Conservation (phyloP, 1,140 invertebrate genomes). For the Goniozus legneri region DNA sequence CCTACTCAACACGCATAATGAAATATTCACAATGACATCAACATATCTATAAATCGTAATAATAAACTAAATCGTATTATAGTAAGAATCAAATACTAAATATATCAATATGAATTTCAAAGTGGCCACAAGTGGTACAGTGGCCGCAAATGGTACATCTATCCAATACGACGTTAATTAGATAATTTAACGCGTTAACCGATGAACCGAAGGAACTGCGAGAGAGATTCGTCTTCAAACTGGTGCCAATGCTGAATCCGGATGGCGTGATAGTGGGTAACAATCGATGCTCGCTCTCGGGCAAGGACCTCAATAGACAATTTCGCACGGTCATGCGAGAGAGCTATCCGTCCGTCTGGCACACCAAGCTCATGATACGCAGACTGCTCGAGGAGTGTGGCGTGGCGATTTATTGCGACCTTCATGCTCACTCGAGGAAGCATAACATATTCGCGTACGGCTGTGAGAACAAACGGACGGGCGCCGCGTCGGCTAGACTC, state of each 20-base stretch:
- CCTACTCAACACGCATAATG: too few relatives aligned
- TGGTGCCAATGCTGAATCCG: conserved; percentile 94
- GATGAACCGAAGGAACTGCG: conserved; percentile 64
- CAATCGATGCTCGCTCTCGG: conserved; percentile 83
- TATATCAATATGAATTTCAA: too few relatives aligned
- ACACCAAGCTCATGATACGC: conserved; percentile 84
- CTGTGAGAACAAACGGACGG: conserved; percentile 78
- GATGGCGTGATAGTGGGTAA: conserved; percentile 95
- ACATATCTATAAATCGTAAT: too few relatives aligned
- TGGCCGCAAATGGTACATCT: too few relatives aligned
- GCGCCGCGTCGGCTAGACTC: conserved; percentile 68
- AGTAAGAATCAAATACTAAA: too few relatives aligned
- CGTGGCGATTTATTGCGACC: conserved; percentile 90
- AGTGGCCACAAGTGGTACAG: too few relatives aligned
- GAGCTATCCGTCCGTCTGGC: conserved; percentile 90
- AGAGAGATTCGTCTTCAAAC: conserved; percentile 92
- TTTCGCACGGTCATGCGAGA: conserved; percentile 85
- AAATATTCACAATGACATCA: too few relatives aligned
- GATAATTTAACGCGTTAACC: too few relatives aligned
- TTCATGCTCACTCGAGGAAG: conserved; percentile 91
- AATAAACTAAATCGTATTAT: too few relatives aligned
- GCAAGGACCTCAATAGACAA: conserved; percentile 84
- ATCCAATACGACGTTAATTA: too few relatives aligned
- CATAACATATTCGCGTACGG: conserved; percentile 96
- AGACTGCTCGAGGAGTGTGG: conserved; percentile 88